Base-by-base conservation (phyloP, 2,888 invertebrate genomes). In the Ennomos fuscantarius region DNA sequence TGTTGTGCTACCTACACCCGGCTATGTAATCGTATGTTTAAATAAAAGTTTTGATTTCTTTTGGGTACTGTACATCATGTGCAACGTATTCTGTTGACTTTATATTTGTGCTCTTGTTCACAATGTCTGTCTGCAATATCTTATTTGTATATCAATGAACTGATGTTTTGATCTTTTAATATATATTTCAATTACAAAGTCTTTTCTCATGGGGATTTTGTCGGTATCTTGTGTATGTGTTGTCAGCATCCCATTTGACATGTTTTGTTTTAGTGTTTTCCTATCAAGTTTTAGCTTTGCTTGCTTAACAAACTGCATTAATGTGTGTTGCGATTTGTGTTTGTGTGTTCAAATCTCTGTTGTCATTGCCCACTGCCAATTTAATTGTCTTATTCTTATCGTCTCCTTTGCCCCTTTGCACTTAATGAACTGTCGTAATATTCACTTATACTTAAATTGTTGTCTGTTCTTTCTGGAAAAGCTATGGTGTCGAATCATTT, bases 311-410 rank as follows among this genome's bases (percentile, higher is more conserved):
- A 70, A 66, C 67, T 78, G 84, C 86, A 79, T 83, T 79, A 74
- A 77, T 59, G 55, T 70, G 81, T 86, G 84, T 83, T 81, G 89
- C 89, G 92, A 91, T 90, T 85, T 87, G 92, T 91, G 92, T 92
- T 92, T 91, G 91, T 92, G 89, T 91, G 89, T 87, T 79, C 73
- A 69, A 75, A 65, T 80, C 69, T 55, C 73, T 72, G 68, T 59
- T 55, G 47, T 47, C 55, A 44, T 50, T 51, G 42, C 56, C 60
- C 54, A 66, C 62, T 64, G 65, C 61, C 56, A 60, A 43, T 54
- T 55, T 55, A 66, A 65, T 57, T 46, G 46, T 48, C 41, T 53
- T 49, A 49, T 47, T 41, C 44, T 53, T 48, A 60, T 24, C 24
- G 24, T 24, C 24, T 24, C 24, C 50, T 54, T 59, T 45, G 51